Evolutionary conservation across 2,888 invertebrate genomes (phyloP), one percentile per base, ranked within the genome.

Genomic region (Monoplex corrugatus): DNA sequence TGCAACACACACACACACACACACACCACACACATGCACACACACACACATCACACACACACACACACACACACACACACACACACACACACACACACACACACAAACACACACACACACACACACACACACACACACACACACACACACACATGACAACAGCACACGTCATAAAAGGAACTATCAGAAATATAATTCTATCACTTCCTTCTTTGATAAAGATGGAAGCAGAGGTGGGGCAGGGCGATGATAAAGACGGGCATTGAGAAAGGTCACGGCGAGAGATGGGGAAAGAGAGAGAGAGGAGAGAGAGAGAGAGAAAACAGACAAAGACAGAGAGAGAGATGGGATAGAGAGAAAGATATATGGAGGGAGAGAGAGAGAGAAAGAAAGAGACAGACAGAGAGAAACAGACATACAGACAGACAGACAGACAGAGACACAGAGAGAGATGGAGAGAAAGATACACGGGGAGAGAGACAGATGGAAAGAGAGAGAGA

Each of bases 41-140:
- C n/a, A n/a, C n/a, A n/a, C n/a, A n/a, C n/a, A n/a, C n/a, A n/a
- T 19, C 72, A 72, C 72, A 72, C 72, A 72, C 72, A 72, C 72
- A 72, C 72, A 72, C 72, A 72, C 72, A 72, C 72, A 72, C 72
- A 72, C 72, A 72, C 72, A 72, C 72, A 72, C 72, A 72, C 72
- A 72, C 72, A 32, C 72, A 72, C 72, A 32, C 72, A 72, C 72
- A 32, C 72, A 19, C 72, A 32, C 72, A 72, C 72, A 32, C 72
- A 72, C 72, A 32, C 72, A 72, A 13, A 32, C 72, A 72, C n/a
- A 32, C 72, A 72, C 19, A 6, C 19, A 72, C 72, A 32, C 19
- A 72, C 72, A 32, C 19, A n/a, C 72, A 8, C 13, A 72, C 72
- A 72, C 6, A 19, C n/a, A 72, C 16, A 72, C n/a, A 72, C 16